Conservation (phyloP, 2,797 vertebrate species). For the Acrossocheilus fasciatus region DNA sequence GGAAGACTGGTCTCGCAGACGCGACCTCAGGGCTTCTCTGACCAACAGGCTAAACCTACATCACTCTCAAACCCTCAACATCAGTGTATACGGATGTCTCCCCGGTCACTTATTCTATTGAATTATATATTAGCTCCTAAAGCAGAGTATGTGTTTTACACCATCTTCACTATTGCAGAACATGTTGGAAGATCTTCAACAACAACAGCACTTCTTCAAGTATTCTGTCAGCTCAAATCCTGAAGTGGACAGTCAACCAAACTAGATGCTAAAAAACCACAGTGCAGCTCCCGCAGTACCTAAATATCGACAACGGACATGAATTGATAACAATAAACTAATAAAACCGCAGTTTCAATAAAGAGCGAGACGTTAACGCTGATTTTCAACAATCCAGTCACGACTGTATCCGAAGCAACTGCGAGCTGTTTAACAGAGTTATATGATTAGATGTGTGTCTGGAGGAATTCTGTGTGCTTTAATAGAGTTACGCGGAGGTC, state of each 20-base stretch:
- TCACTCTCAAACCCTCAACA: not conserved
- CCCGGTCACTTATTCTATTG: not conserved
- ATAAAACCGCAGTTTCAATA: constrained; percentile 48
- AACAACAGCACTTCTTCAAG: not conserved
- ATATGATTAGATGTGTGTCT: constrained; percentile 61
- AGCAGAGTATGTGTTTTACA: not conserved
- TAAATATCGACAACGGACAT: constrained; percentile 25
- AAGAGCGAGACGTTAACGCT: constrained; percentile 34
- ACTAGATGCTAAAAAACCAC: not conserved
- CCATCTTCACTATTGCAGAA: not conserved
- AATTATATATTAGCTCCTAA: constrained; percentile 3
- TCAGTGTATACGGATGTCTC: not conserved
- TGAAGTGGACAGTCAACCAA: not conserved
- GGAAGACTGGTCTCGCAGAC: not conserved
- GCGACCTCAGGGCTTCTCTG: not conserved
- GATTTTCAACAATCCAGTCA: constrained; percentile 54
- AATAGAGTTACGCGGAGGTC: constrained; percentile 62
- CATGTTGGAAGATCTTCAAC: not conserved
- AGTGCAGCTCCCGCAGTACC: not conserved
- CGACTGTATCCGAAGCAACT: constrained; percentile 54
- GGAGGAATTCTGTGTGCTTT: constrained; percentile 64
- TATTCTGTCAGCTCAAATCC: not conserved
- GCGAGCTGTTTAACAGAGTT: constrained; percentile 62
- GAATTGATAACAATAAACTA: constrained; percentile 46
- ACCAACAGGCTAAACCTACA: not conserved